Percentiles rank a stretch among this genome's conserved stretches.
Conservation (phyloP, 92 coral and sea anemone species). For the Pocillopora grandis region DNA sequence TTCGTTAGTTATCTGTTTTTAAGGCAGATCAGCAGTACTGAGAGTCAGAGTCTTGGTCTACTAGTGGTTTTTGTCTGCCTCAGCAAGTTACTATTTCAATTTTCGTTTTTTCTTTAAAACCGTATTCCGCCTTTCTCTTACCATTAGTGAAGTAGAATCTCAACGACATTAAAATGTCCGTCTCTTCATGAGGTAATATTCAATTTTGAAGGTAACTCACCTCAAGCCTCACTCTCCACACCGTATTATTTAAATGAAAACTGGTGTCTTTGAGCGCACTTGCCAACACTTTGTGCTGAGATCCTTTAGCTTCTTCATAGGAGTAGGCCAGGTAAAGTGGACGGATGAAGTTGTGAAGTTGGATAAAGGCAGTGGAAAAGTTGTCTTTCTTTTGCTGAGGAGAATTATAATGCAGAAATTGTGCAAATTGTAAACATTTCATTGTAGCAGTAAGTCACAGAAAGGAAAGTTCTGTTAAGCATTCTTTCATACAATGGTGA, state of each 20-base stretch:
- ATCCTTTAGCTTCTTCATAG: constrained; percentile 12
- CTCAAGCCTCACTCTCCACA: not conserved
- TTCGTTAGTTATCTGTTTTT: not conserved
- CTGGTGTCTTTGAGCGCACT: not conserved
- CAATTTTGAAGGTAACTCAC: not conserved
- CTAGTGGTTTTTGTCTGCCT: too few species aligned
- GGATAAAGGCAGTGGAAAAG: constrained; percentile 1
- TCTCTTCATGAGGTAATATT: too few species aligned
- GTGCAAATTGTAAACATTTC: not conserved
- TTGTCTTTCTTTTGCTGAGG: constrained; percentile 6
- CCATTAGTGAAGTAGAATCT: too few species aligned
- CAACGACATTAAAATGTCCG: too few species aligned
- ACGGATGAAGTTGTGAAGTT: not conserved
- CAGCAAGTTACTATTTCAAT: not conserved
- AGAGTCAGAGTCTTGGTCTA: too few species aligned
- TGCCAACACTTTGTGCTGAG: not conserved
- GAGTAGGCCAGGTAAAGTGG: constrained; percentile 25
- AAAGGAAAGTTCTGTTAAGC: not conserved
- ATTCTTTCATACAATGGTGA: too few species aligned
- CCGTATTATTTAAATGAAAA: not conserved
- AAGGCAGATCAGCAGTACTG: not conserved
- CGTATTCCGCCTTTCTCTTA: not conserved
- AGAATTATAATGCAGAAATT: not conserved
- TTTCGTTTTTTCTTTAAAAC: not conserved
- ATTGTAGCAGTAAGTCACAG: not conserved